Evolutionary conservation across 2,797 vertebrate genomes (phyloP).

Genomic region (Nothura maculosa): DNA sequence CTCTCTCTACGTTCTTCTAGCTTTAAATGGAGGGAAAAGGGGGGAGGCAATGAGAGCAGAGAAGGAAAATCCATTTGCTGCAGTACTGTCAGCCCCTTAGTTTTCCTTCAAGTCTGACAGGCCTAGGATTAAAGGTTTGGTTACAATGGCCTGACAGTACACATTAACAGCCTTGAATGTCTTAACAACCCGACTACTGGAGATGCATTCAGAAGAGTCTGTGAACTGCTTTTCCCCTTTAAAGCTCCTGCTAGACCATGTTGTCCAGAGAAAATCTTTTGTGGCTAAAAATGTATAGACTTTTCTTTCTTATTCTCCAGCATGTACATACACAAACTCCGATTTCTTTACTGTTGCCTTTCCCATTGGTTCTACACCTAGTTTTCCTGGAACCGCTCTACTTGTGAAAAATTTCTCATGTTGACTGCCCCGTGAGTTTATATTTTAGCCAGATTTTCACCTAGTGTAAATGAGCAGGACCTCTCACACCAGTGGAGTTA

Average conservation of each 20-base stretch:
- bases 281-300: conserved; percentile 47
- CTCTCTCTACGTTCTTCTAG: conserved; percentile 33
- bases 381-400: background rate
- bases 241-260: conserved; percentile 68
- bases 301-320: conserved; percentile 35
- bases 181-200: conserved; percentile 76
- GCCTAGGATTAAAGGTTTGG: conserved; percentile 68
- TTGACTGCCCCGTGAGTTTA: background rate
- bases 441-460: background rate
- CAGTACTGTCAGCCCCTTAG: conserved; percentile 47
- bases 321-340: background rate
- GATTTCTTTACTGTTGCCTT: background rate
- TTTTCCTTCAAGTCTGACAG: conserved; percentile 71
- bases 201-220: conserved; percentile 75
- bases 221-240: conserved; percentile 75
- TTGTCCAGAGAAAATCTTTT: conserved; percentile 67
- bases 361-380: background rate
- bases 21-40: conserved; percentile 48
- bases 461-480: conserved; percentile 6
- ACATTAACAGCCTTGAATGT: conserved; percentile 77
- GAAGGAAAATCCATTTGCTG: conserved; percentile 68
- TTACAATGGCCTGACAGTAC: conserved; percentile 72
- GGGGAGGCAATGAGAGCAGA: conserved; percentile 56
- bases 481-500: background rate
- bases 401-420: background rate